These are phyloP conservation scores for Acipenser oxyrinchus DNA, from an alignment of 2,797 vertebrate genomes.

Conservation along the genomic window DNA sequence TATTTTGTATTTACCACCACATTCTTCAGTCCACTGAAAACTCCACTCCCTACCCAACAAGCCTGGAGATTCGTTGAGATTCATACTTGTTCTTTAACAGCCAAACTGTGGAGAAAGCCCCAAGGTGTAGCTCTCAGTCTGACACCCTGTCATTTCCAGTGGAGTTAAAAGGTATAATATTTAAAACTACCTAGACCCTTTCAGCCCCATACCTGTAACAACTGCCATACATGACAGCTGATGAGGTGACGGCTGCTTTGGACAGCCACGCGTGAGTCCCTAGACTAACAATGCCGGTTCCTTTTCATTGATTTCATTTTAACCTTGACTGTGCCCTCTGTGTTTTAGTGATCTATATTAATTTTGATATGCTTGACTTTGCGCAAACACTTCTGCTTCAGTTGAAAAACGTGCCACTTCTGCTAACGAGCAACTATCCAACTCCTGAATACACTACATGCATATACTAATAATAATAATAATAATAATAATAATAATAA, in stretches of 20 bases:
- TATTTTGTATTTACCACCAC: no score
- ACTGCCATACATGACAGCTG: constrained; percentile 1
- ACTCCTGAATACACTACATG: no score
- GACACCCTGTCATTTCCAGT: neutral
- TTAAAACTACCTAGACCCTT: neutral
- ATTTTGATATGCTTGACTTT: neutral
- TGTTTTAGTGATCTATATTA: neutral
- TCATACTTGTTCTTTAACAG: no score
- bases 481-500: no score
- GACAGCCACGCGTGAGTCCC: neutral
- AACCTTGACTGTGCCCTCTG: neutral
- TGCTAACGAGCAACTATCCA: no score
- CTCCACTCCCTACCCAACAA: no score
- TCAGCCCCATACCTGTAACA: neutral
- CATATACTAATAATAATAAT: no score
- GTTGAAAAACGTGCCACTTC: no score
- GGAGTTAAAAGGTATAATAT: neutral
- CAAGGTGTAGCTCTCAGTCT: neutral
- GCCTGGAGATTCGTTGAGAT: no score
- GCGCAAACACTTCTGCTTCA: no score
- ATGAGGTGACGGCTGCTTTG: neutral
- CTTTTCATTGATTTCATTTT: constrained; percentile 3
- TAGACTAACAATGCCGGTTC: neutral
- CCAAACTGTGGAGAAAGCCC: no score
- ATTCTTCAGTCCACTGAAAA: no score